These are phyloP conservation scores for Homalodisca vitripennis DNA, from an alignment of 1,140 invertebrate genomes.

Conservation along the genomic window DNA sequence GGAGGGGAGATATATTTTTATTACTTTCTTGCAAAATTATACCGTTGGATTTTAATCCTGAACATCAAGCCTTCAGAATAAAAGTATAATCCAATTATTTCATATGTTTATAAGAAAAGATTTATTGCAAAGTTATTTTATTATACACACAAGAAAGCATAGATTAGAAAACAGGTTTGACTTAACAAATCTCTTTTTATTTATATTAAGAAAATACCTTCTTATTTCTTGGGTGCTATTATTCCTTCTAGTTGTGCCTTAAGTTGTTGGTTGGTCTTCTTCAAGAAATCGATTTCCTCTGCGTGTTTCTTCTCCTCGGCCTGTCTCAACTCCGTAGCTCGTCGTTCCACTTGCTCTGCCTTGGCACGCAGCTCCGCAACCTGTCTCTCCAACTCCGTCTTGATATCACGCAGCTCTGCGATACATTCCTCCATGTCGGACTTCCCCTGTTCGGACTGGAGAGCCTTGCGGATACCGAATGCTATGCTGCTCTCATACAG, in stretches of 20 bases:
- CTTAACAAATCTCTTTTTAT: too few relatives aligned
- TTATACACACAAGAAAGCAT: too few relatives aligned
- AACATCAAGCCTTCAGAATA: too few relatives aligned
- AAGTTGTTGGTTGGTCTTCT: conserved; percentile 90
- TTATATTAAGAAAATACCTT: too few relatives aligned
- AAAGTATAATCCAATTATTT: too few relatives aligned
- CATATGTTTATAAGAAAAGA: too few relatives aligned
- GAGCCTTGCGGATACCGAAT: conserved; percentile 97
- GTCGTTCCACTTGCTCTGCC: conserved; percentile 76
- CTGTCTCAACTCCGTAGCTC: conserved; percentile 77
- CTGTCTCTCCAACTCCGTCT: conserved; percentile 71
- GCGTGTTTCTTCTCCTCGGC: conserved; percentile 89
- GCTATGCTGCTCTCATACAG: conserved; percentile 97
- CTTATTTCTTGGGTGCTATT: conserved; percentile 86
- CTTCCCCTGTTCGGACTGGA: conserved; percentile 74
- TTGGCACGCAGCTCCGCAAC: conserved; percentile 80
- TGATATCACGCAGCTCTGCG: conserved; percentile 63
- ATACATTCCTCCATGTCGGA: conserved; percentile 64
- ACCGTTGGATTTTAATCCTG: too few relatives aligned
- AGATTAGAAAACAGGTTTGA: too few relatives aligned
- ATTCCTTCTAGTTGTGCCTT: conserved; percentile 92
- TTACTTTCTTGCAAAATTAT: too few relatives aligned
- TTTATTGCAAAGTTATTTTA: too few relatives aligned
- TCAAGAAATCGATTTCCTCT: conserved; percentile 88
- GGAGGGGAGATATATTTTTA: too few relatives aligned